These are phyloP conservation scores for Arnoldichthys spilopterus DNA, from an alignment of 2,797 vertebrate species.

Conservation along the genomic window DNA sequence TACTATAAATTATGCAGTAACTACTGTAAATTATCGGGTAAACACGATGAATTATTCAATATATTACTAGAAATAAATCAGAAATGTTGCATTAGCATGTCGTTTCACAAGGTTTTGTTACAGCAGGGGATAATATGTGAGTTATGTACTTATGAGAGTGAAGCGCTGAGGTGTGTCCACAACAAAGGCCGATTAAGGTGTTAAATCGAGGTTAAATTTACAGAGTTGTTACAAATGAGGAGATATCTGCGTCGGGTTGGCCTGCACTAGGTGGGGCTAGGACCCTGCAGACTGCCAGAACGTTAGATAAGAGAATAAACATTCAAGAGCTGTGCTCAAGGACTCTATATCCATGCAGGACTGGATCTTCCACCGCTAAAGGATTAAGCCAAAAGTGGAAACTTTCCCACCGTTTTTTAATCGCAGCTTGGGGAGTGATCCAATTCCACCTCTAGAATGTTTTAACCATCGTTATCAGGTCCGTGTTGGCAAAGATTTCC, in stretches of 20 bases:
- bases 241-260: neutral
- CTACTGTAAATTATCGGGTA: too few species aligned
- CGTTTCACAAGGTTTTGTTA: neutral
- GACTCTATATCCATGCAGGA: neutral
- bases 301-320: conserved; percentile 7
- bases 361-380: neutral
- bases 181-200: neutral
- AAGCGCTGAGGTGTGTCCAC: neutral
- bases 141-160: neutral
- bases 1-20: too few species aligned
- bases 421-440: neutral
- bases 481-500: neutral
- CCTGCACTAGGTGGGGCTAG: conserved; percentile 2
- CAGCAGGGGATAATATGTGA: neutral
- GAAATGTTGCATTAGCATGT: too few species aligned
- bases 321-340: conserved; percentile 1
- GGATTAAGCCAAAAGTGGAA: conserved; percentile 6
- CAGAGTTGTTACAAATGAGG: neutral
- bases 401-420: conserved; percentile 17
- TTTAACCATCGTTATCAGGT: neutral
- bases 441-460: neutral
- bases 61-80: too few species aligned
- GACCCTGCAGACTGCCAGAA: neutral
- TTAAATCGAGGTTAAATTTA: neutral
- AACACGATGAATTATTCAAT: too few species aligned